phyloP scores from a whole-genome alignment of 2,797 vertebrate species.

The Semaprochilodus insignis region DNA sequence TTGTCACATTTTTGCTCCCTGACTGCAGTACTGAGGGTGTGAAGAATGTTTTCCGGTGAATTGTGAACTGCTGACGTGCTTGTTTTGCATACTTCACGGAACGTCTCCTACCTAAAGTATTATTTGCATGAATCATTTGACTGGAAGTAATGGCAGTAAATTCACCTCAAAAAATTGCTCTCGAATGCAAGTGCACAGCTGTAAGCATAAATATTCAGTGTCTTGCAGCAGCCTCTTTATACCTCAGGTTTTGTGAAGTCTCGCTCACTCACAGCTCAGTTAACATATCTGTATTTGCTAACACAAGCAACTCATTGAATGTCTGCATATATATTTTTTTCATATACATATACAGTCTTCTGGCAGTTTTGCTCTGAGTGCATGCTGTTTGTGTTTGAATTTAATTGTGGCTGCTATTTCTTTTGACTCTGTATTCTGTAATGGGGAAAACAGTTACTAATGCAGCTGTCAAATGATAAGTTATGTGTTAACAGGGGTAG shows the following conservation, averaged over 20 bases:
- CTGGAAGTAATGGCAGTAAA: conserved; percentile 58
- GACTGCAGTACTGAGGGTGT: conserved; percentile 23
- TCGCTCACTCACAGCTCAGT: conserved; percentile 34
- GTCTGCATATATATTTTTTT: conserved; percentile 31
- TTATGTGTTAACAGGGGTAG: conserved; percentile 16
- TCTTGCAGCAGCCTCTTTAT: conserved; percentile 45
- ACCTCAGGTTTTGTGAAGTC: conserved; percentile 42
- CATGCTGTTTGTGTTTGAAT: conserved; percentile 34
- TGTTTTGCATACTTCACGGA: conserved; percentile 50
- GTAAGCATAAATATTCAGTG: conserved; percentile 58
- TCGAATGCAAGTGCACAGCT: conserved; percentile 51
- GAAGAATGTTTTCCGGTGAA: conserved; percentile 41
- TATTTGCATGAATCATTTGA: conserved; percentile 62
- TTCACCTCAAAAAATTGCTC: conserved; percentile 46
- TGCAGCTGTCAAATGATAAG: conserved; percentile 20
- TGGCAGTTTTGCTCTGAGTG: conserved; percentile 32
- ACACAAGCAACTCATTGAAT: neutral
- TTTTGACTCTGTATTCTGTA: conserved; percentile 2
- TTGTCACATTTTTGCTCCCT: conserved; percentile 36
- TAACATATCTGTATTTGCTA: conserved; percentile 25
- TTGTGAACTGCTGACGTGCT: conserved; percentile 60
- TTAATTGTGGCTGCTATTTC: conserved; percentile 45
- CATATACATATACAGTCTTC: conserved; percentile 42
- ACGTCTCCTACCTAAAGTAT: conserved; percentile 52
- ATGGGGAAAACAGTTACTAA: conserved; percentile 22